Conservation (phyloP, 2,113 vertebrate species). For the Rana temporaria region DNA sequence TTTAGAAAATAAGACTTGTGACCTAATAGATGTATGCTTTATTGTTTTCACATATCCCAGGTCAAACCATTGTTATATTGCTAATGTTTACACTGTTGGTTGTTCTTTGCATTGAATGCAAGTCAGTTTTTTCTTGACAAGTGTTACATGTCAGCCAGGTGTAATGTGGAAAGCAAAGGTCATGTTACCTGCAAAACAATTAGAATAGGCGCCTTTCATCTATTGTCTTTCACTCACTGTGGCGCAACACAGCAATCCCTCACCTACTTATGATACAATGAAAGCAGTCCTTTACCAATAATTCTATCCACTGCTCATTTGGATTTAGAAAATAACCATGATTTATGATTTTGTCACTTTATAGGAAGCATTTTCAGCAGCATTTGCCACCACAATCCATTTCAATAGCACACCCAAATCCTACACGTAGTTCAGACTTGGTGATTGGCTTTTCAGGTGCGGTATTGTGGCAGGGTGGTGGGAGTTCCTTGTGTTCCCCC, state of each 20-base stretch:
- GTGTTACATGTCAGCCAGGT: conserved; percentile 32
- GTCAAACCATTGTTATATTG: conserved; percentile 20
- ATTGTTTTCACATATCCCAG: conserved; percentile 22
- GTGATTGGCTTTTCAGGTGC: no score
- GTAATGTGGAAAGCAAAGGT: conserved; percentile 16
- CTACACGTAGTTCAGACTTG: no score
- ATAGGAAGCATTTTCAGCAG: no score
- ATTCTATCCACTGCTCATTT: no score
- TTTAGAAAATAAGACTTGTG: background rate
- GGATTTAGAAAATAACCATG: no score
- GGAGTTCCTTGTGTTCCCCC: no score
- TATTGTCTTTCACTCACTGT: conserved; percentile 2
- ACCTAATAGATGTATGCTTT: background rate
- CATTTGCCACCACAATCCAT: no score
- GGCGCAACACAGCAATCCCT: background rate
- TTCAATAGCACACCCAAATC: no score
- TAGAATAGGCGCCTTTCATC: background rate
- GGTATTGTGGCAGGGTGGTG: no score
- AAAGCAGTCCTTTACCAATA: background rate
- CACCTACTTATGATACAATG: background rate
- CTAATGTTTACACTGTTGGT: conserved; percentile 20
- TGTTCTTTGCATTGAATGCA: conserved; percentile 33
- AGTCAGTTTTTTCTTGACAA: conserved; percentile 18
- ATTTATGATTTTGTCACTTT: no score
- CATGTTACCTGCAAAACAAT: conserved; percentile 10